phyloP scores from a whole-genome alignment of 2,797 vertebrate species.

The Enteromius fasciolatus region DNA sequence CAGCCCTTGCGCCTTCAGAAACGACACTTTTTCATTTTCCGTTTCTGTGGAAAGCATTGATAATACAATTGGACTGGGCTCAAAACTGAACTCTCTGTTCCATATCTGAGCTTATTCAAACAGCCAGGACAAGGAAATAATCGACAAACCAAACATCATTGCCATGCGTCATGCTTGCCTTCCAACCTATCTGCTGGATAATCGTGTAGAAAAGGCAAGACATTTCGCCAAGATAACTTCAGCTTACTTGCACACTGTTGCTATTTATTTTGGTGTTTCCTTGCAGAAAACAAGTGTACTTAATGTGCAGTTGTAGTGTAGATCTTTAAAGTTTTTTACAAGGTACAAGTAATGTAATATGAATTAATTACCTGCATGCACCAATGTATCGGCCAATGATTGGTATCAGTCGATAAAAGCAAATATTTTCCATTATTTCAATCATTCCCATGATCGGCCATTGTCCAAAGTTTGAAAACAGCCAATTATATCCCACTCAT shows the following conservation, averaged over 20 bases:
- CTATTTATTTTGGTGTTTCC: background rate
- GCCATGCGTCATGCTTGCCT: constrained; percentile 13
- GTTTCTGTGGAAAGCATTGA: background rate
- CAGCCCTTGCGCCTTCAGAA: background rate
- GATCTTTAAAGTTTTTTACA: background rate
- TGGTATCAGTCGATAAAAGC: background rate
- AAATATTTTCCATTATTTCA: background rate
- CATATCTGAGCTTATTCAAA: constrained; percentile 27
- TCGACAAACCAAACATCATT: background rate
- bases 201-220: background rate
- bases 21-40: background rate
- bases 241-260: constrained; percentile 7
- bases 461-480: background rate
- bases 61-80: constrained; percentile 18
- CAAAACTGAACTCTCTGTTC: constrained; percentile 20
- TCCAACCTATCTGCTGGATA: background rate
- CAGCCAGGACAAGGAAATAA: constrained; percentile 13
- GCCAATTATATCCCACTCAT: background rate
- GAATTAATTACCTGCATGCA: background rate
- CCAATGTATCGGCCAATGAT: background rate
- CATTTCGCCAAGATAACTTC: constrained; percentile 1
- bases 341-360: background rate
- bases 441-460: background rate
- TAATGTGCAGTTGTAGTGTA: background rate
- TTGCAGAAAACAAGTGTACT: background rate